Percentiles rank a stretch among this genome's conserved stretches.
Evolutionary conservation across 2,113 vertebrate species (phyloP).

Genomic region (Paradisaea rubra): DNA sequence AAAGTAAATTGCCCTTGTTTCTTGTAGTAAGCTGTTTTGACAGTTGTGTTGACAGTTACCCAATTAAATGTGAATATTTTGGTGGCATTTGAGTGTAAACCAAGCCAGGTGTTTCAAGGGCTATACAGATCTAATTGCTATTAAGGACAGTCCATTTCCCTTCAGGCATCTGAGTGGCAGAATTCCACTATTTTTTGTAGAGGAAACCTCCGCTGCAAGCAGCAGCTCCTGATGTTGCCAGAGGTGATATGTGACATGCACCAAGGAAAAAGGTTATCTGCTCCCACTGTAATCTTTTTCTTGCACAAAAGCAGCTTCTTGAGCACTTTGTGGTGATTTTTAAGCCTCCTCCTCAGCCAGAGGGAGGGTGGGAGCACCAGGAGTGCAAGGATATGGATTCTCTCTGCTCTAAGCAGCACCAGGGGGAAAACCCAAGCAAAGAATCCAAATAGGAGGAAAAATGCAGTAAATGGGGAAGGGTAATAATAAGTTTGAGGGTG

Average conservation of each 20-base stretch:
- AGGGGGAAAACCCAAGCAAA: background rate
- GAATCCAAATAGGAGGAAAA: background rate
- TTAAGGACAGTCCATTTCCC: background rate
- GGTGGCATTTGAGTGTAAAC: background rate
- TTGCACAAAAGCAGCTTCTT: background rate
- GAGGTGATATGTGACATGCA: background rate
- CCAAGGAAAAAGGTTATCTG: background rate
- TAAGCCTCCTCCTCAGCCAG: background rate
- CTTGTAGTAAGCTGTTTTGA: background rate
- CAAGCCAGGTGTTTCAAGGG: background rate
- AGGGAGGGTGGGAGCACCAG: background rate
- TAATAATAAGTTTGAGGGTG: background rate
- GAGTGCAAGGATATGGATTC: background rate
- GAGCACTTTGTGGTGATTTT: background rate
- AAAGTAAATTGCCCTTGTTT: slow-evolving; percentile 34
- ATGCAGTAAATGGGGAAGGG: background rate
- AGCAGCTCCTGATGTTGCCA: background rate
- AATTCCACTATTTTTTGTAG: background rate
- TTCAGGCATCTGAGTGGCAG: background rate
- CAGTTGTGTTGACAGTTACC: slow-evolving; percentile 9
- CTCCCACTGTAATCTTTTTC: background rate
- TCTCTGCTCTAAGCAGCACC: background rate
- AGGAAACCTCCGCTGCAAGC: background rate
- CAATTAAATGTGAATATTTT: slow-evolving; percentile 12
- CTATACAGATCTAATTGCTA: background rate